A percentile compares a stretch with the other conserved stretches of the same genome.
phyloP scores from a whole-genome alignment of 1,140 invertebrate genomes.

The Sycophila sp. region DNA sequence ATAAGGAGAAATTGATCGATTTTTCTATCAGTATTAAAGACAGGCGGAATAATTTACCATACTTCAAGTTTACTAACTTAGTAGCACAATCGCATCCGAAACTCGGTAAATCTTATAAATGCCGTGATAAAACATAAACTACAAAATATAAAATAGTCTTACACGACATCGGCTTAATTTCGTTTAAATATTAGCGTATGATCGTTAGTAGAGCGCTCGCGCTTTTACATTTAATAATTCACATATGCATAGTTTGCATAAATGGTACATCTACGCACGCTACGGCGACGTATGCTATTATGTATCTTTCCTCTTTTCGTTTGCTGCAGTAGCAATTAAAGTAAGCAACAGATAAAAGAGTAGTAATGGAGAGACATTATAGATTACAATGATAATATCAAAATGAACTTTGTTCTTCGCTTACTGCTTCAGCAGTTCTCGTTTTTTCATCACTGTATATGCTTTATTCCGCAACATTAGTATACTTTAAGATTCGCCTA shows the following conservation, averaged over 20 bases:
- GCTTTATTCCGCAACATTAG: not conserved
- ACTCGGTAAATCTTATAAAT: constrained; percentile 13
- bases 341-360: constrained; percentile 23
- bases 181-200: not conserved
- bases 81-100: constrained; percentile 6
- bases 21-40: constrained; percentile 34
- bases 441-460: constrained; percentile 5
- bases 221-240: constrained; percentile 15
- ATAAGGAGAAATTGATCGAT: constrained; percentile 29
- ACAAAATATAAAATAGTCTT: constrained; percentile 37
- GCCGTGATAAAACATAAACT: constrained; percentile 19
- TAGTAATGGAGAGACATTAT: constrained; percentile 3
- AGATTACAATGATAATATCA: constrained; percentile 26
- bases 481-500: constrained; percentile 17
- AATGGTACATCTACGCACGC: constrained; percentile 3
- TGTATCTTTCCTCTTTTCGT: constrained; percentile 14
- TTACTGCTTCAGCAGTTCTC: constrained; percentile 12
- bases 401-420: constrained; percentile 21
- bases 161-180: constrained; percentile 13
- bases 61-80: constrained; percentile 20
- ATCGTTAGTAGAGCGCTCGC: constrained; percentile 8
- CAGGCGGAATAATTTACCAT: constrained; percentile 31
- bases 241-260: constrained; percentile 16
- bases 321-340: constrained; percentile 5
- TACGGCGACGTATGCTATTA: constrained; percentile 1